Evolutionary conservation across 1,140 invertebrate genomes (phyloP).

Genomic region (Cecropterus lyciades): DNA sequence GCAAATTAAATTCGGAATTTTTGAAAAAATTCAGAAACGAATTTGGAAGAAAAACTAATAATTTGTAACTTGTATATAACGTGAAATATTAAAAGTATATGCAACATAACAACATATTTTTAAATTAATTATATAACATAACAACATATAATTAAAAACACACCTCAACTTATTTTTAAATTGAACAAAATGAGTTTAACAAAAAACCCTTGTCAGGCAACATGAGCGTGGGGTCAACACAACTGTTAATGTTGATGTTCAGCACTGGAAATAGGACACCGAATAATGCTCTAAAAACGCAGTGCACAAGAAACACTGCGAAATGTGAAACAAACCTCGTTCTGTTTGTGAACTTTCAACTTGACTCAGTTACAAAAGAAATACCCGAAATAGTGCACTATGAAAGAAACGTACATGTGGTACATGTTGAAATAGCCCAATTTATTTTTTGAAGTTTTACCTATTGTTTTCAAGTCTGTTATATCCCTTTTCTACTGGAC

Average conservation of each 20-base stretch:
- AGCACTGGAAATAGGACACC: slow-evolving; percentile 15
- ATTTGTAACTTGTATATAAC: too few relatives aligned
- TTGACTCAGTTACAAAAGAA: slow-evolving; percentile 26
- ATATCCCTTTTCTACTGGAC: too few relatives aligned
- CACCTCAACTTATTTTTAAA: not conserved
- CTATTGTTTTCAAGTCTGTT: too few relatives aligned
- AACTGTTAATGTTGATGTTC: slow-evolving; percentile 4
- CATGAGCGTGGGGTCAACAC: not conserved
- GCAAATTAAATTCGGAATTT: too few relatives aligned
- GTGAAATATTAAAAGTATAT: too few relatives aligned
- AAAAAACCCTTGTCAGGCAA: not conserved
- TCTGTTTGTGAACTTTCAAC: slow-evolving; percentile 25
- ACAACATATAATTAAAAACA: too few relatives aligned
- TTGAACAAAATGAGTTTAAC: not conserved
- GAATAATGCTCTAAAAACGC: slow-evolving; percentile 30
- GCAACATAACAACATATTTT: too few relatives aligned
- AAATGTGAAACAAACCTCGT: slow-evolving; percentile 21
- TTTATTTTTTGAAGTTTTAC: too few relatives aligned
- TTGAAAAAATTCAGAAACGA: too few relatives aligned
- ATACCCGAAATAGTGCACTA: slow-evolving; percentile 15
- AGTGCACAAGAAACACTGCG: slow-evolving; percentile 14
- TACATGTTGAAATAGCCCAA: too few relatives aligned
- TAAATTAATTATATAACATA: too few relatives aligned
- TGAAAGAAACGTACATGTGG: slow-evolving; percentile 5
- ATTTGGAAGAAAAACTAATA: too few relatives aligned